phyloP scores from a whole-genome alignment of 2,888 invertebrate species.

The Lutraria lutraria region DNA sequence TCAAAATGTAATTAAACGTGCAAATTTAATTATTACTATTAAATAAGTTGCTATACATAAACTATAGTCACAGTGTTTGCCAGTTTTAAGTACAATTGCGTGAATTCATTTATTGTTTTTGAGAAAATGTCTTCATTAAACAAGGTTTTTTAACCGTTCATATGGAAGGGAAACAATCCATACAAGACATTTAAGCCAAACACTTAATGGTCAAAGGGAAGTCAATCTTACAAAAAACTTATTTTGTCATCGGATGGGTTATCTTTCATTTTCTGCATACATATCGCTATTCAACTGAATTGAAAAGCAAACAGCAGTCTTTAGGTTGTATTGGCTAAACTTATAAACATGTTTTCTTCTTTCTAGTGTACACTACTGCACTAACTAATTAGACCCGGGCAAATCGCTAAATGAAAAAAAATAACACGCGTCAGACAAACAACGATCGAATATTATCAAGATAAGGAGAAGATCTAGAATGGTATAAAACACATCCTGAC shows the following conservation, averaged over 20 bases:
- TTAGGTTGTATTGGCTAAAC: neutral
- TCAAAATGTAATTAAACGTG: neutral
- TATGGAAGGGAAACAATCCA: neutral
- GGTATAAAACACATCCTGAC: neutral
- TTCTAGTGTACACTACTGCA: neutral
- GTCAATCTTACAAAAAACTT: neutral
- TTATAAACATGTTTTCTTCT: neutral
- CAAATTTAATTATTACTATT: neutral
- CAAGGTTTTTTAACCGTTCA: neutral
- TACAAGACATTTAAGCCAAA: neutral
- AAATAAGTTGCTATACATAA: neutral
- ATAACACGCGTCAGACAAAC: neutral
- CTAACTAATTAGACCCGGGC: neutral
- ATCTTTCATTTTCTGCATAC: neutral
- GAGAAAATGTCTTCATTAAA: neutral
- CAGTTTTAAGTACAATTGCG: neutral
- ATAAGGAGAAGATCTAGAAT: neutral
- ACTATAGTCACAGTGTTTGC: neutral
- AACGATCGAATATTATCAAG: neutral
- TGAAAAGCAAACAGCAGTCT: neutral
- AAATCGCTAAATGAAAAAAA: neutral
- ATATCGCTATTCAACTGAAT: neutral
- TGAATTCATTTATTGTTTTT: neutral
- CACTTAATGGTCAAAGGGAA: neutral
- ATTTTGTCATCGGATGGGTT: neutral